These are phyloP conservation scores for Carduelis carduelis DNA, from an alignment of 2,797 vertebrate species.

Conservation along the genomic window DNA sequence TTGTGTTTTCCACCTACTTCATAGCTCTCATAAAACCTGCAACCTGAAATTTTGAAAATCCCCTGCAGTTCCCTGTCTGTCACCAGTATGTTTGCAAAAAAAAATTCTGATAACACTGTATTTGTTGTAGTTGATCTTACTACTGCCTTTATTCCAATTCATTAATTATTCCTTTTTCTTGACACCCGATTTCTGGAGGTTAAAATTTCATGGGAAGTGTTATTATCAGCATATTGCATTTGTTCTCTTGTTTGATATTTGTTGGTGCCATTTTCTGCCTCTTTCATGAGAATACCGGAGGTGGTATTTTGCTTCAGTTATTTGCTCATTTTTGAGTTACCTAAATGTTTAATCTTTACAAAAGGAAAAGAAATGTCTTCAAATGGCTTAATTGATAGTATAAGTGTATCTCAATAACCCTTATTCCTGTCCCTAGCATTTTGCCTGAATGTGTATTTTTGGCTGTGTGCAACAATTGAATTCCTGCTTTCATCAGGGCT, in stretches of 20 bases:
- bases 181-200: neutral
- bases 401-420: neutral
- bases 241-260: neutral
- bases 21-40: neutral
- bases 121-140: neutral
- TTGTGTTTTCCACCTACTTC: neutral
- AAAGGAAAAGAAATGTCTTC: neutral
- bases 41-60: neutral
- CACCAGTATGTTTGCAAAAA: neutral
- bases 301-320: neutral
- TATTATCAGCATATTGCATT: neutral
- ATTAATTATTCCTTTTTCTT: neutral
- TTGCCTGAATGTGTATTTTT: slow-evolving; percentile 6
- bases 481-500: slow-evolving; percentile 20
- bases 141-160: neutral
- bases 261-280: neutral
- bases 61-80: neutral
- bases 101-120: neutral
- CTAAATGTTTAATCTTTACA: neutral
- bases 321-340: neutral
- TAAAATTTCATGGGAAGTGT: neutral
- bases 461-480: neutral
- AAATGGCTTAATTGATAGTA: neutral
- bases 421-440: neutral
- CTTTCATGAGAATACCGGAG: neutral